Conservation (phyloP, 2,888 invertebrate genomes). For the Lasioglossum pauxillum region DNA sequence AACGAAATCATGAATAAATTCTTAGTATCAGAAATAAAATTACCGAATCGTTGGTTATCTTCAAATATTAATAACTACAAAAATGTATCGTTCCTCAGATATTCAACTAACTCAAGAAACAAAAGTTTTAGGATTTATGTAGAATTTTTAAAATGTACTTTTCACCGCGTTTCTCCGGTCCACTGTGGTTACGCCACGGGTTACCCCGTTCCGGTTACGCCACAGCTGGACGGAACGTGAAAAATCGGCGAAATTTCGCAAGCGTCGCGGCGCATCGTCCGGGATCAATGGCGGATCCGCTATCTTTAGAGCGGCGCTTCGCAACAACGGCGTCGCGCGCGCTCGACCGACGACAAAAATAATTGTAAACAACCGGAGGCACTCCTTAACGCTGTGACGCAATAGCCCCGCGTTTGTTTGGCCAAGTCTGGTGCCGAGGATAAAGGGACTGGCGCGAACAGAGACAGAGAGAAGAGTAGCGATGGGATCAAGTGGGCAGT, state of each 20-base stretch:
- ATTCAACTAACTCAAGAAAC: too few species aligned
- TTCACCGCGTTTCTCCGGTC: too few species aligned
- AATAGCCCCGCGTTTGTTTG: conserved; percentile 41
- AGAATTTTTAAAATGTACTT: too few species aligned
- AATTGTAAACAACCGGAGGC: conserved; percentile 54
- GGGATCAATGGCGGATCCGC: conserved; percentile 29
- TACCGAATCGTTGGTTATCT: too few species aligned
- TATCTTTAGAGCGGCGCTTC: conserved; percentile 36
- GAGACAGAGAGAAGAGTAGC: background rate
- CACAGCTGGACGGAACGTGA: conserved; percentile 3
- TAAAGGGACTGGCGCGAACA: conserved; percentile 16
- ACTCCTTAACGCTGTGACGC: conserved; percentile 51
- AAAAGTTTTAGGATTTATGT: too few species aligned
- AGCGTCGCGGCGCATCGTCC: background rate
- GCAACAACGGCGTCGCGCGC: conserved; percentile 1
- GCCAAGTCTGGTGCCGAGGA: conserved; percentile 32
- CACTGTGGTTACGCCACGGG: background rate
- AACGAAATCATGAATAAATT: too few species aligned
- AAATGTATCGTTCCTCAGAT: too few species aligned
- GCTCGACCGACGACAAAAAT: conserved; percentile 38
- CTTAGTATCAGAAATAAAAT: too few species aligned
- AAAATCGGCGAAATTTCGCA: conserved; percentile 16
- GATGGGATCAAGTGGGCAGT: background rate
- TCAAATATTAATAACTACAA: too few species aligned
- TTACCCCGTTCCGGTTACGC: background rate